phyloP scores from a whole-genome alignment of 2,113 vertebrate genomes.

The Chloebia gouldiae region DNA sequence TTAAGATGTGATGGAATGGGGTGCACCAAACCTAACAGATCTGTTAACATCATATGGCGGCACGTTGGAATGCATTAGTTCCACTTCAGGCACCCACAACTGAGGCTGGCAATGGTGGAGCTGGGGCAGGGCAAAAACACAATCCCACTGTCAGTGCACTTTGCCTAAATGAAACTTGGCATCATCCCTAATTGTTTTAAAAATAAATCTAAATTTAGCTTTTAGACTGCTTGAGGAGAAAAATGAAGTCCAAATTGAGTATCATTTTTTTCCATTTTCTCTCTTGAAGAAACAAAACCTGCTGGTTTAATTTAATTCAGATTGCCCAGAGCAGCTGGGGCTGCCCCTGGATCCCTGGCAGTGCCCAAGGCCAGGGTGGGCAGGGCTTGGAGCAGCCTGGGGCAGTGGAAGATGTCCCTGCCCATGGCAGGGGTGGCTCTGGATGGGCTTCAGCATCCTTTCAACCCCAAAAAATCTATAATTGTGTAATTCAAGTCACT shows the following conservation, averaged over 20 bases:
- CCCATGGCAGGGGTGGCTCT: background rate
- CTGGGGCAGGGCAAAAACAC: background rate
- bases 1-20: background rate
- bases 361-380: too few relatives aligned
- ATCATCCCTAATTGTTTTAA: background rate
- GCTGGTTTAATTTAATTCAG: background rate
- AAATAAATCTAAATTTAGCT: background rate
- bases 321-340: background rate
- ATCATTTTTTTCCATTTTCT: fast-evolving
- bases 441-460: fast-evolving
- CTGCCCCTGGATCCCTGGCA: too few relatives aligned
- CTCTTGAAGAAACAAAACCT: background rate
- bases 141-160: background rate
- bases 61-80: background rate
- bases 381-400: too few relatives aligned
- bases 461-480: background rate
- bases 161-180: background rate
- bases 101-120: background rate
- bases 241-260: background rate
- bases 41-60: background rate
- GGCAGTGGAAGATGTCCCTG: background rate
- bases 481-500: background rate
- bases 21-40: background rate
- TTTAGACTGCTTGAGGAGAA: background rate
- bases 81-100: background rate